These are phyloP conservation scores for Mycogona germanica DNA, from an alignment of 2,888 invertebrate species.

Conservation along the genomic window DNA sequence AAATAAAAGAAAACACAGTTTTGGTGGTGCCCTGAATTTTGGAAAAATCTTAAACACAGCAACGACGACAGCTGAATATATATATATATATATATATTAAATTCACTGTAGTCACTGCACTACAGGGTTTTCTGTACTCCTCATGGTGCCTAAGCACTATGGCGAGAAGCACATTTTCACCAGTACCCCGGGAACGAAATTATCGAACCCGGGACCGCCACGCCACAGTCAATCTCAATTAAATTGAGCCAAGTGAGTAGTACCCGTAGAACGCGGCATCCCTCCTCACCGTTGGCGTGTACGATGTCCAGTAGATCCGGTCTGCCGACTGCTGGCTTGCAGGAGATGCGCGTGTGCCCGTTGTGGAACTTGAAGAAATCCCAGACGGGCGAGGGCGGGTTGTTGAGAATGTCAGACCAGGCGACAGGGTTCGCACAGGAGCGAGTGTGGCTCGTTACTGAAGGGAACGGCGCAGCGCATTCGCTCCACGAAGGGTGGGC, in stretches of 20 bases:
- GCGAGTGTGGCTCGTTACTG: conserved; percentile 39
- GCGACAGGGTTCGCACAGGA: conserved; percentile 43
- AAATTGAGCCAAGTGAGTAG: no score
- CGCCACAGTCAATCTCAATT: no score
- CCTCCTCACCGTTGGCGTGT: conserved; percentile 47
- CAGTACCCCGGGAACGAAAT: no score
- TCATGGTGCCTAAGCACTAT: no score
- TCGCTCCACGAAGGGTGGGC: conserved; percentile 44
- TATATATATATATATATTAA: no score
- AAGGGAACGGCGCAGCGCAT: conserved; percentile 31
- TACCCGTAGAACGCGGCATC: conserved; percentile 35
- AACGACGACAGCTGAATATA: no score
- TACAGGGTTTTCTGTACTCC: no score
- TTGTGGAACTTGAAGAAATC: conserved; percentile 45
- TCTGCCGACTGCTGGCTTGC: conserved; percentile 22
- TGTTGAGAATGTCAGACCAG: conserved; percentile 43
- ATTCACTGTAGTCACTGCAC: no score
- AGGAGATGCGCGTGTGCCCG: neutral
- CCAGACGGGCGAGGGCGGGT: conserved; percentile 38
- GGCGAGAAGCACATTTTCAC: no score
- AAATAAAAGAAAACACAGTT: no score
- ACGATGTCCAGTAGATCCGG: conserved; percentile 41
- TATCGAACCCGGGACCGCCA: no score
- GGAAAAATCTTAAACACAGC: neutral
- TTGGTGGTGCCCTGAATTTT: no score